Conservation (phyloP, 2,113 vertebrate species). For the Coreoperca whiteheadi region DNA sequence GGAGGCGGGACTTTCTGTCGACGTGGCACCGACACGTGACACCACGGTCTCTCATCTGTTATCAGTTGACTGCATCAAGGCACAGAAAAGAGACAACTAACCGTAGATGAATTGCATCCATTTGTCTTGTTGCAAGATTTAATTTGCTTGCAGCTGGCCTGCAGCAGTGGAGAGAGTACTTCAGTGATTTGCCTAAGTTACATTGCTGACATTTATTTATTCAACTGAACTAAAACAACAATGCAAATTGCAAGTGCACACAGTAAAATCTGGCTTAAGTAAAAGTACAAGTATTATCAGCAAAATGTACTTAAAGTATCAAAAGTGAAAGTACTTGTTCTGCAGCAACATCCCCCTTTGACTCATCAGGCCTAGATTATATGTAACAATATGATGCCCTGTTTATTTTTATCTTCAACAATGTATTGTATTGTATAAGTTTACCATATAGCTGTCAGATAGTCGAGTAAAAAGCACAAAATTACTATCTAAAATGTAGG, state of each 20-base stretch:
- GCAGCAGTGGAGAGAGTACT: background rate
- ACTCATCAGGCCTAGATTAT: too few relatives aligned
- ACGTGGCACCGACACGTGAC: slow-evolving; percentile 58
- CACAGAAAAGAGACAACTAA: background rate
- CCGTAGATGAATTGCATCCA: rapidly evolving
- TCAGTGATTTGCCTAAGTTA: too few relatives aligned
- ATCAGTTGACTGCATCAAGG: background rate
- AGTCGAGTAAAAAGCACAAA: background rate
- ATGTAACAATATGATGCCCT: too few relatives aligned
- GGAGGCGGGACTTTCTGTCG: slow-evolving; percentile 49
- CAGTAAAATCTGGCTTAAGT: too few relatives aligned
- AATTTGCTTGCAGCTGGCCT: background rate
- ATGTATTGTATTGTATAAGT: background rate
- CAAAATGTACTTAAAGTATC: background rate
- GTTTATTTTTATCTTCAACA: background rate
- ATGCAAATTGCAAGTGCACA: too few relatives aligned
- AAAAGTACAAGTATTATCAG: background rate
- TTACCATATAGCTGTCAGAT: background rate
- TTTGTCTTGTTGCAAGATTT: background rate
- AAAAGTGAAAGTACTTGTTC: background rate
- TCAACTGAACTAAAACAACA: too few relatives aligned
- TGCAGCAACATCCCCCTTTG: background rate
- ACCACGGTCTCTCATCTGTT: background rate
- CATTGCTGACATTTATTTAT: background rate
- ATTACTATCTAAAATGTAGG: background rate